phyloP scores from a whole-genome alignment of 1,140 invertebrate species.

The Cepaea nemoralis region DNA sequence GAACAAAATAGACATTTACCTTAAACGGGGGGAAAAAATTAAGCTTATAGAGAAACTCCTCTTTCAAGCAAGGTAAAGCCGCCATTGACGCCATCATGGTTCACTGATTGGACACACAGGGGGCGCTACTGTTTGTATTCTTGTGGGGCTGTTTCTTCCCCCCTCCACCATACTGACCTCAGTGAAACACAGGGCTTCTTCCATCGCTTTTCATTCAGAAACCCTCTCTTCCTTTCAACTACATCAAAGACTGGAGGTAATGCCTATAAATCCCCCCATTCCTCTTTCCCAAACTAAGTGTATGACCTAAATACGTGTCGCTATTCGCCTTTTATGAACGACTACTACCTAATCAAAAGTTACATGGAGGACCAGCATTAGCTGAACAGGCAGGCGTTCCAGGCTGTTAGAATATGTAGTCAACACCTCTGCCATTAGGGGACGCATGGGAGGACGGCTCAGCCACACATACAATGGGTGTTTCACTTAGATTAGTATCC shows the following conservation, averaged over 20 bases:
- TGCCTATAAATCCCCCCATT: background rate
- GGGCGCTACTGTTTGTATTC: conserved; percentile 18
- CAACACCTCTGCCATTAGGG: too few relatives aligned
- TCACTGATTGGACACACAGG: conserved; percentile 28
- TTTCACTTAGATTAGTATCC: too few relatives aligned
- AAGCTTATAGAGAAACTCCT: background rate
- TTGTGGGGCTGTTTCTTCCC: background rate
- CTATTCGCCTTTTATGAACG: too few relatives aligned
- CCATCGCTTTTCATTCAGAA: background rate
- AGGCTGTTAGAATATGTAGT: too few relatives aligned
- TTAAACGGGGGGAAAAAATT: background rate
- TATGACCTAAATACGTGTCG: conserved; percentile 57
- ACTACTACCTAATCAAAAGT: too few relatives aligned
- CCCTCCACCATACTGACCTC: background rate
- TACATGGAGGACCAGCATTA: too few relatives aligned
- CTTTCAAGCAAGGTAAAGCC: background rate
- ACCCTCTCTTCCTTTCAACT: background rate
- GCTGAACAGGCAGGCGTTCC: too few relatives aligned
- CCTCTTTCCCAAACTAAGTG: conserved; percentile 47
- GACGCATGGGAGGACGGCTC: too few relatives aligned
- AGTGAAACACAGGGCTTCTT: background rate
- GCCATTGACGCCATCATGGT: conserved; percentile 27
- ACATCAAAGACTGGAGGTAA: background rate
- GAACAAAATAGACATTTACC: background rate
- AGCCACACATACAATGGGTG: too few relatives aligned